Evolutionary conservation across 1,140 invertebrate species (phyloP).

Genomic region (Leptinotarsa texana): DNA sequence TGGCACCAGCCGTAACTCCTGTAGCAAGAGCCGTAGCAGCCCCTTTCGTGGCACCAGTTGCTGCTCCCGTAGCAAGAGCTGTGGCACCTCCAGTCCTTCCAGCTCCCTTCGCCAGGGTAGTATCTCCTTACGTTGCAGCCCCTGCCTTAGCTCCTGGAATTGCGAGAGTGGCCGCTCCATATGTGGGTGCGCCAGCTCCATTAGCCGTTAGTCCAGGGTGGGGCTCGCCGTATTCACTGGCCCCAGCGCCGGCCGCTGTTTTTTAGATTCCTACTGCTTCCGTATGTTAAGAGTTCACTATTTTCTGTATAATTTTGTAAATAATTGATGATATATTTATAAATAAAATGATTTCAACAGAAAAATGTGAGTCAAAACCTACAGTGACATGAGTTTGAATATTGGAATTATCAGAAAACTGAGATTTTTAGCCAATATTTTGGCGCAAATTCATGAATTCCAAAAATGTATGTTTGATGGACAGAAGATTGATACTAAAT

Average conservation of each 20-base stretch:
- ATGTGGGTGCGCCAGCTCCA: slow-evolving; percentile 9
- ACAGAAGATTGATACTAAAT: no score
- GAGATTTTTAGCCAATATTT: no score
- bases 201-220: slow-evolving; percentile 18
- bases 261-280: slow-evolving; percentile 13
- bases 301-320: slow-evolving; percentile 21
- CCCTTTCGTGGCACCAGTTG: slow-evolving; percentile 47
- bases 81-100: slow-evolving; percentile 26
- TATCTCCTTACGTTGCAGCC: slow-evolving; percentile 13
- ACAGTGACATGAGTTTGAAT: no score
- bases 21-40: slow-evolving; percentile 44
- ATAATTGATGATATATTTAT: slow-evolving; percentile 23
- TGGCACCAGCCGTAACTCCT: slow-evolving; percentile 31
- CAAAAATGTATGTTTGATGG: no score
- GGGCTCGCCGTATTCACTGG: background rate
- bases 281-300: slow-evolving; percentile 1
- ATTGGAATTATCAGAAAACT: no score
- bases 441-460: no score
- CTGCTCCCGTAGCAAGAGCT: slow-evolving; percentile 14
- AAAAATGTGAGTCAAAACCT: background rate
- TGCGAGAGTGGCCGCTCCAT: slow-evolving; percentile 21
- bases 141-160: slow-evolving; percentile 14
- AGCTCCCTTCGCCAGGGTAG: background rate
- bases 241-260: slow-evolving; percentile 8
- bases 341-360: background rate